phyloP scores from a whole-genome alignment of 2,888 invertebrate species.

The Sphinx pinastri region DNA sequence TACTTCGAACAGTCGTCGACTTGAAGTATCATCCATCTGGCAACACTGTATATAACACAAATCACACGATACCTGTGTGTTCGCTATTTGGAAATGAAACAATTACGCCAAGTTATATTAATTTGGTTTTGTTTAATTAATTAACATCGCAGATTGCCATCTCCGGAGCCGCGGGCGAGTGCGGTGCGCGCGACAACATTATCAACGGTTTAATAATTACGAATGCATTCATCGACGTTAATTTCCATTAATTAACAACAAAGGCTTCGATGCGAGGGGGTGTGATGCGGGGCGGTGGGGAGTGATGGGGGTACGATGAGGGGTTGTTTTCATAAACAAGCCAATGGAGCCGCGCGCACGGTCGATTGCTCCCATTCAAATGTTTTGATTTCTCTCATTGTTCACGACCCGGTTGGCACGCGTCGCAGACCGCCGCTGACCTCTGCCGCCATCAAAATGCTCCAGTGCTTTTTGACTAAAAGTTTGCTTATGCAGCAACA shows the following conservation, averaged over 20 bases:
- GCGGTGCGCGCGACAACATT: too few relatives aligned
- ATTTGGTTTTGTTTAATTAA: too few relatives aligned
- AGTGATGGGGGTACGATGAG: neutral
- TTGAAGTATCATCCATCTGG: too few relatives aligned
- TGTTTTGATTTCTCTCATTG: constrained; percentile 31
- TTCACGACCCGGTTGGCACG: neutral
- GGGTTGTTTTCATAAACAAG: constrained; percentile 16
- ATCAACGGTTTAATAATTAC: neutral
- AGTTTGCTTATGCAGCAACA: neutral
- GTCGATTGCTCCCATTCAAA: constrained; percentile 35
- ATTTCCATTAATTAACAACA: constrained; percentile 12
- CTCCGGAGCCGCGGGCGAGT: too few relatives aligned
- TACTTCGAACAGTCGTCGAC: too few relatives aligned
- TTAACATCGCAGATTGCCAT: too few relatives aligned
- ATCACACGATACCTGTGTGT: too few relatives aligned
- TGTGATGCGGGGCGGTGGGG: neutral
- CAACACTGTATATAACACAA: too few relatives aligned
- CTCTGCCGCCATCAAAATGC: neutral
- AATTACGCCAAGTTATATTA: too few relatives aligned
- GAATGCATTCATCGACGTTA: neutral
- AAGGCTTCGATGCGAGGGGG: neutral
- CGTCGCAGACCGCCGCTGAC: neutral
- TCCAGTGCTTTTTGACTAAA: neutral
- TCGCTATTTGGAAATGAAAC: too few relatives aligned
- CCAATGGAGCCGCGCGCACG: constrained; percentile 17